Percentiles rank a stretch among this genome's conserved stretches.
These are phyloP conservation scores for Microplitis demolitor DNA, from an alignment of 1,140 invertebrate genomes.

Conservation along the genomic window DNA sequence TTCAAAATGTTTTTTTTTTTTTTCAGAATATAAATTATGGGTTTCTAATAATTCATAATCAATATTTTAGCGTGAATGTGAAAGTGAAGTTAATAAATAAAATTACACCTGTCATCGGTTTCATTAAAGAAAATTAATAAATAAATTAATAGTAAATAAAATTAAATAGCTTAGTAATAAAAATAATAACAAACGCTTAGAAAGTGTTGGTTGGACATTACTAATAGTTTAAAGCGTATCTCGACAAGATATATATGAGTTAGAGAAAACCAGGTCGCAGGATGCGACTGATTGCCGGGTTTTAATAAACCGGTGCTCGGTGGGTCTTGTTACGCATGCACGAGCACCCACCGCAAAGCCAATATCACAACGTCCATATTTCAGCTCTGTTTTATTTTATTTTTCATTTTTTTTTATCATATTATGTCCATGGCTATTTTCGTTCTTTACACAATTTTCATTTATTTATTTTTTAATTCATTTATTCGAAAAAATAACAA, in stretches of 20 bases:
- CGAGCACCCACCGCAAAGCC: background rate
- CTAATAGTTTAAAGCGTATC: conserved; percentile 7
- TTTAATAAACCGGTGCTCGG: conserved; percentile 25
- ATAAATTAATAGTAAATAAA: too few species aligned
- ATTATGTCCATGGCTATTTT: too few species aligned
- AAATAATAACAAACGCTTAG: background rate
- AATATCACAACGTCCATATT: background rate
- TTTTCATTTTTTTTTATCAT: background rate
- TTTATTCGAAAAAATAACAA: too few species aligned
- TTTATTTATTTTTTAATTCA: too few species aligned
- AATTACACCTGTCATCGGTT: background rate
- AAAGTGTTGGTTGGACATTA: conserved; percentile 11
- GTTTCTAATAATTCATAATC: too few species aligned
- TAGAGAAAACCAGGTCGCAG: conserved; percentile 39
- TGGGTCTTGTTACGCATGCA: conserved; percentile 15
- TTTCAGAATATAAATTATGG: too few species aligned
- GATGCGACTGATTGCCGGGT: conserved; percentile 43
- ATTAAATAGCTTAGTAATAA: too few species aligned
- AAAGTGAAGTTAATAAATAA: background rate
- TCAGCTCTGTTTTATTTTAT: background rate
- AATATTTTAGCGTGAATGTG: background rate
- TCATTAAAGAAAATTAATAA: background rate
- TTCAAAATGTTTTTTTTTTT: too few species aligned
- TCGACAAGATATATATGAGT: conserved; percentile 7
- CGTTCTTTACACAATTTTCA: too few species aligned